Evolutionary conservation across 2,797 vertebrate genomes (phyloP).

Genomic region (Syndactyla subalaris): DNA sequence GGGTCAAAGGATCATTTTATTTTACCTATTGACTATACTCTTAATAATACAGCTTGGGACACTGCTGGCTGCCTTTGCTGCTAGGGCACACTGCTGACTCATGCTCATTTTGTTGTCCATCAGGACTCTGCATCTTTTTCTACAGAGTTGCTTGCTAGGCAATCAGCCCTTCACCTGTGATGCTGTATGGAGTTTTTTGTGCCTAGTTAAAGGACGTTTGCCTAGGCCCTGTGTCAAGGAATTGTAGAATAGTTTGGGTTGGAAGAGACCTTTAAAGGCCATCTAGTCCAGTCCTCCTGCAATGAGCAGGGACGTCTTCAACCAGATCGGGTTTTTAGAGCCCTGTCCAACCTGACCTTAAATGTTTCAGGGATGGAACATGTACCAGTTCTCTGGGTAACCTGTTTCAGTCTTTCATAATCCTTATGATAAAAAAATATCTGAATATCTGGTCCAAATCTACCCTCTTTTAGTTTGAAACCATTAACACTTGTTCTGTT

Average conservation of each 20-base stretch:
- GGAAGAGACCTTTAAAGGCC: neutral
- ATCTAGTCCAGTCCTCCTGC: neutral
- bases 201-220: neutral
- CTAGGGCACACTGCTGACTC: neutral
- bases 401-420: neutral
- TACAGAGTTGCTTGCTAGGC: neutral
- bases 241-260: neutral
- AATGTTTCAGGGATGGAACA: neutral
- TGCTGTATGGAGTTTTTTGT: neutral
- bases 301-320: neutral
- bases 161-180: neutral
- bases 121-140: neutral
- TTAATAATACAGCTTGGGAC: neutral
- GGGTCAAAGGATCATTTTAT: neutral
- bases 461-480: neutral
- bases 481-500: neutral
- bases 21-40: neutral
- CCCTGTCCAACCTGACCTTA: fast-evolving
- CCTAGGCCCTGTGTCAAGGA: neutral
- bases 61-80: neutral
- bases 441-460: neutral
- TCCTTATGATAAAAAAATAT: neutral
- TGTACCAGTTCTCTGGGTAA: neutral
- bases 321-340: neutral
- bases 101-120: neutral